These are phyloP conservation scores for Rhinogobius similis DNA, from an alignment of 2,113 vertebrate genomes.

Conservation along the genomic window DNA sequence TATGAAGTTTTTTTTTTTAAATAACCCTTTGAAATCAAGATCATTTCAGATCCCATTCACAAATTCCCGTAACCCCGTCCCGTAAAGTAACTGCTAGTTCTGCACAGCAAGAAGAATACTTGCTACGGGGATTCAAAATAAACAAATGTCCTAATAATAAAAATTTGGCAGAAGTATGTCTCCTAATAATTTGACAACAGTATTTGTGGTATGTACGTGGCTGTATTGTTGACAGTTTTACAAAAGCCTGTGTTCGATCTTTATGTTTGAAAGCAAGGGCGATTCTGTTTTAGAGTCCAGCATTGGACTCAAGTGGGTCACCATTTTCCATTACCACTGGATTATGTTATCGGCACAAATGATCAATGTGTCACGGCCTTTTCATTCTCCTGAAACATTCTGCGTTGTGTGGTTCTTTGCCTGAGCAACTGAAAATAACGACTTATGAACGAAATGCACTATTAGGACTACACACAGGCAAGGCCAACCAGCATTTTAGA, in stretches of 20 bases:
- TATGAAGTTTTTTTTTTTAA: too few species aligned
- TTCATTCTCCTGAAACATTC: constrained; percentile 4
- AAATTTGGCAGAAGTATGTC: too few species aligned
- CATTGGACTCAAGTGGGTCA: not conserved
- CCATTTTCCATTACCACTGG: constrained; percentile 1
- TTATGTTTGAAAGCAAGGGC: not conserved
- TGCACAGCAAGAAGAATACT: too few species aligned
- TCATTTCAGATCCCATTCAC: too few species aligned
- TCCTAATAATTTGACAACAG: too few species aligned
- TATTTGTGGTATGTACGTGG: too few species aligned
- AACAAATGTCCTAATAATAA: too few species aligned
- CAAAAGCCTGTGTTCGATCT: not conserved
- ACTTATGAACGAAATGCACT: not conserved
- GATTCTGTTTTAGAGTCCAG: not conserved
- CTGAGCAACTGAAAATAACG: not conserved
- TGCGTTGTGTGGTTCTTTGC: not conserved
- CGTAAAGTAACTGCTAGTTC: too few species aligned
- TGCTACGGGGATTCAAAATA: too few species aligned
- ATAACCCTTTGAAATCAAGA: too few species aligned
- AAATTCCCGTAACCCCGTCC: too few species aligned
- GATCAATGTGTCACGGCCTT: constrained; percentile 1
- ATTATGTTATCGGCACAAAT: not conserved
- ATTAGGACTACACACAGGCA: not conserved
- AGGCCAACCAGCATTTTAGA: not conserved
- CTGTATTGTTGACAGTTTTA: too few species aligned